These are phyloP conservation scores for Kryptopterus vitreolus DNA, from an alignment of 2,797 vertebrate genomes.

Conservation along the genomic window DNA sequence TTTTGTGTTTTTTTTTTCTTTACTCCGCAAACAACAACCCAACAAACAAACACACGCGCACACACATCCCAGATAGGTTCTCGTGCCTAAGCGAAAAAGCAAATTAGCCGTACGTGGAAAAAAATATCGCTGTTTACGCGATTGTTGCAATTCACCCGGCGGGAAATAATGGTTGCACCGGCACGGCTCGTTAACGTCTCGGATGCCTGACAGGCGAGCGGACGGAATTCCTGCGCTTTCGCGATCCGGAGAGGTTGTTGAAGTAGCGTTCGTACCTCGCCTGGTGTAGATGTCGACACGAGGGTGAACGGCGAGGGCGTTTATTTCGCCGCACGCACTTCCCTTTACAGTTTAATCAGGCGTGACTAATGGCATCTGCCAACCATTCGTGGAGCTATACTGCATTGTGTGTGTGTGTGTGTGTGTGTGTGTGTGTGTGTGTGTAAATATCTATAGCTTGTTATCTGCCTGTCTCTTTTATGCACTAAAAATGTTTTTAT, in stretches of 20 bases:
- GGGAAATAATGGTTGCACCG: conserved; percentile 24
- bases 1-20: background rate
- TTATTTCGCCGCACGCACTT: conserved; percentile 60
- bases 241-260: conserved; percentile 58
- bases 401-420: background rate
- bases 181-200: conserved; percentile 26
- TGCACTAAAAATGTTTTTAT: background rate
- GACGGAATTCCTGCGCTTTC: conserved; percentile 29
- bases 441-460: background rate
- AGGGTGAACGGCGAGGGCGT: conserved; percentile 55
- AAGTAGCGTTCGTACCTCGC: conserved; percentile 49
- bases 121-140: conserved; percentile 29
- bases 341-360: conserved; percentile 64
- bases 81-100: conserved; percentile 27
- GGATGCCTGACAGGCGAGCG: conserved; percentile 18
- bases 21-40: conserved; percentile 34
- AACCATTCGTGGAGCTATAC: conserved; percentile 91
- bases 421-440: no score
- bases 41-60: background rate
- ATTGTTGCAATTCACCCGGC: conserved; percentile 31
- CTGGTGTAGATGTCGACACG: conserved; percentile 55
- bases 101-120: conserved; percentile 31
- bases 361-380: conserved; percentile 88
- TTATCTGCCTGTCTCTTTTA: background rate
- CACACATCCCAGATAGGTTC: conserved; percentile 25